Evolutionary conservation across 2,888 invertebrate species (phyloP).

Genomic region (Leptogaster cylindrica): DNA sequence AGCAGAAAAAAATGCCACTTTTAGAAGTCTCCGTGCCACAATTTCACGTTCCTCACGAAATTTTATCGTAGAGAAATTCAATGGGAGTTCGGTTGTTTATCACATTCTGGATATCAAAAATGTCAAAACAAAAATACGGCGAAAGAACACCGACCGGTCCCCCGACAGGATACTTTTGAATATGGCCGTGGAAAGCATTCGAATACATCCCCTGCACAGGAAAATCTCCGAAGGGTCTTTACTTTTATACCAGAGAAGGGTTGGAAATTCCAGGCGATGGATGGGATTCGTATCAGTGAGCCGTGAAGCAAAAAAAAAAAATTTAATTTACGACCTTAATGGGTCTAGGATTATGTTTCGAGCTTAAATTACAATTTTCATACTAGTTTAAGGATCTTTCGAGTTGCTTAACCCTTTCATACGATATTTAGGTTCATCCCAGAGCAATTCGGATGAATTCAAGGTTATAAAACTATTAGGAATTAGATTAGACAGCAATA

Average conservation of each 20-base stretch:
- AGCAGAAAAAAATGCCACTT: background rate
- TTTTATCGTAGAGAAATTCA: conserved; percentile 39
- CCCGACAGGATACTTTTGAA: conserved; percentile 41
- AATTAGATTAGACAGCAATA: conserved; percentile 29
- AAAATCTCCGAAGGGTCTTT: no score
- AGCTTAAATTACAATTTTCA: conserved; percentile 29
- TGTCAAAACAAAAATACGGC: conserved; percentile 41
- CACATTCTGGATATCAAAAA: conserved; percentile 38
- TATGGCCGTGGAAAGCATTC: conserved; percentile 42
- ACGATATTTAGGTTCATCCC: background rate
- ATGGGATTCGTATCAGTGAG: conserved; percentile 8
- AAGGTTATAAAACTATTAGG: conserved; percentile 38
- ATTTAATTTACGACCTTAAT: conserved; percentile 41
- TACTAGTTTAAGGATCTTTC: background rate
- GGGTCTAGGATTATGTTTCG: conserved; percentile 35
- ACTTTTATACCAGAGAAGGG: no score
- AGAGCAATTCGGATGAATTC: background rate
- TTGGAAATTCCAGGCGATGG: background rate
- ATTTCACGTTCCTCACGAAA: conserved; percentile 21
- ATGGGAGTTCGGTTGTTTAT: conserved; percentile 39
- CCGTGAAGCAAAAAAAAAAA: conserved; percentile 3
- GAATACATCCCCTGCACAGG: no score
- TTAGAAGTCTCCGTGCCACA: no score
- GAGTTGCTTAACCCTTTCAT: conserved; percentile 9
- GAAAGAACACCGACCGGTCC: no score